These are phyloP conservation scores for Tachina lurida DNA, from an alignment of 2,888 invertebrate species.

Conservation along the genomic window DNA sequence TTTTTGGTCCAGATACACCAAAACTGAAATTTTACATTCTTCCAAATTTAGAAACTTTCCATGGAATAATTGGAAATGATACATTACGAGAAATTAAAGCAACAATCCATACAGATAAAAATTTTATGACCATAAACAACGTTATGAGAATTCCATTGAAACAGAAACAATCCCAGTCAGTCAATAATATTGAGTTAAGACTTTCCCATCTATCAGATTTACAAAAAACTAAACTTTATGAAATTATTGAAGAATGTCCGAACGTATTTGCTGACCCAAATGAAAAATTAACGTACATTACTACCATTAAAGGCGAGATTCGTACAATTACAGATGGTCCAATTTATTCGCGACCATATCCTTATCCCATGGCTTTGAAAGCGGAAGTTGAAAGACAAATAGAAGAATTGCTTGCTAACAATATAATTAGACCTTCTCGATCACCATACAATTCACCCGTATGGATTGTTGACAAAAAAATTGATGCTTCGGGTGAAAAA, in stretches of 20 bases:
- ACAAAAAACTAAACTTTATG: not conserved
- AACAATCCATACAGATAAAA: constrained; percentile 1
- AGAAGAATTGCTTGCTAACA: too few species aligned
- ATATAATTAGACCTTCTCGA: too few species aligned
- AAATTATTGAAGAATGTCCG: not conserved
- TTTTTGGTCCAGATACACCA: not conserved
- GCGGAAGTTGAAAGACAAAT: too few species aligned
- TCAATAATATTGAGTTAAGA: not conserved
- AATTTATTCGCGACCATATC: too few species aligned
- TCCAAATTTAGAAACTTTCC: not conserved
- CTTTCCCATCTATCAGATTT: not conserved
- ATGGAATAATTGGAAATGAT: constrained; percentile 4
- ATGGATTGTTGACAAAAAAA: too few species aligned
- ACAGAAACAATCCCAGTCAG: not conserved
- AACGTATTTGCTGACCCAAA: constrained; percentile 13
- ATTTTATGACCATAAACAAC: not conserved
- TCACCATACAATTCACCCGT: too few species aligned
- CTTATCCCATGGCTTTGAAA: too few species aligned
- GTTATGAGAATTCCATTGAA: not conserved
- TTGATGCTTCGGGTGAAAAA: too few species aligned
- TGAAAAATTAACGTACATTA: too few species aligned
- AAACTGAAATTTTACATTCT: constrained; percentile 4
- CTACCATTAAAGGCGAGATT: too few species aligned
- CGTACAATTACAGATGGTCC: not conserved
- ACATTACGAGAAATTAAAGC: constrained; percentile 3